Evolutionary conservation across 2,888 invertebrate species (phyloP).

Genomic region (Drosophila ochracea): DNA sequence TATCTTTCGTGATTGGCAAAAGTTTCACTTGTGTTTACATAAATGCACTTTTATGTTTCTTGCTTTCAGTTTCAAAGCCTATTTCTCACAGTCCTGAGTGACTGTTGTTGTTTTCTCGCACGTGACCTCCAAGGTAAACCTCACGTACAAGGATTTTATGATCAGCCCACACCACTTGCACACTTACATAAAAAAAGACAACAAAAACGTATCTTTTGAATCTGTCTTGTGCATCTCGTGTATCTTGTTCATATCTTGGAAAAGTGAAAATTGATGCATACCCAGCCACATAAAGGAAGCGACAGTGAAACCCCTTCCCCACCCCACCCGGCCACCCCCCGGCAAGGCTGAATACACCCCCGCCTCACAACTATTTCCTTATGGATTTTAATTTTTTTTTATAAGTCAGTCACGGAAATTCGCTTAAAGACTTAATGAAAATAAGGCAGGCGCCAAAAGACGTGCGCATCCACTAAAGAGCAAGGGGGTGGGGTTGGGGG

Average conservation of each 20-base stretch:
- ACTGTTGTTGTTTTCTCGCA: conserved; percentile 57
- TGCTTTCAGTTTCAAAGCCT: conserved; percentile 43
- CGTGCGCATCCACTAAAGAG: conserved; percentile 40
- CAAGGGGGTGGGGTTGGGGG: not conserved
- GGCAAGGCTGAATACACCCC: conserved; percentile 25
- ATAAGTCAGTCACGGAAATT: conserved; percentile 77
- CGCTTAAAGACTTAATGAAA: conserved; percentile 72
- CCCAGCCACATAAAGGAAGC: conserved; percentile 57
- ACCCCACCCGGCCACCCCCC: too few relatives aligned
- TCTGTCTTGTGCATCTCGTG: conserved; percentile 51
- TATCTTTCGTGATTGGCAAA: conserved; percentile 7
- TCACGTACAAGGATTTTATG: conserved; percentile 78
- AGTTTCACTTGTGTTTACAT: conserved; percentile 60
- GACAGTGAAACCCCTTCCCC: not conserved
- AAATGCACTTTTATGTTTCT: conserved; percentile 37
- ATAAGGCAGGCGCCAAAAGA: conserved; percentile 65
- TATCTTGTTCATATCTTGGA: conserved; percentile 63
- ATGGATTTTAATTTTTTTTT: conserved; percentile 80
- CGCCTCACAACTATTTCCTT: conserved; percentile 68
- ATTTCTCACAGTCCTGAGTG: conserved; percentile 46
- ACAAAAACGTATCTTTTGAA: conserved; percentile 34
- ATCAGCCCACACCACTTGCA: conserved; percentile 52
- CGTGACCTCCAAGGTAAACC: conserved; percentile 78
- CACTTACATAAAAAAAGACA: conserved; percentile 63
- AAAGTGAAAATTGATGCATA: conserved; percentile 79